Evolutionary conservation across 2,113 vertebrate genomes (phyloP).

Genomic region (rabbit (Oryctolagus cuniculus)): DNA sequence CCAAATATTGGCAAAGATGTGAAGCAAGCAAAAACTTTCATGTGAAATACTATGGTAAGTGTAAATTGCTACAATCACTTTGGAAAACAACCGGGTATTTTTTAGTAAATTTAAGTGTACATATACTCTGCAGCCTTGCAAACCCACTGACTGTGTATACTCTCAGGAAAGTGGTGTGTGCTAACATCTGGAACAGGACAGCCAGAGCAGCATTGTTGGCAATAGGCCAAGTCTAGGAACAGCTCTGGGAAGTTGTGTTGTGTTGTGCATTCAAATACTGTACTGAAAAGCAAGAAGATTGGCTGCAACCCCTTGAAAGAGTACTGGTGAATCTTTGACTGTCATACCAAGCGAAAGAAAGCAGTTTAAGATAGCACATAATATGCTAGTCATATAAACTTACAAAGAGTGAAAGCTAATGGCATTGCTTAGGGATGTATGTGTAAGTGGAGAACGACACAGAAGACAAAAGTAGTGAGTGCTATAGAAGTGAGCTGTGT

Average conservation of each 20-base stretch:
- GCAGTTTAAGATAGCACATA: constrained; percentile 5
- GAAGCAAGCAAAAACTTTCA: background rate
- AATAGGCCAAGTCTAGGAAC: background rate
- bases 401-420: background rate
- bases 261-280: background rate
- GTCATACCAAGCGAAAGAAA: background rate
- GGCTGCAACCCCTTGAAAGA: background rate
- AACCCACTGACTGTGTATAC: background rate
- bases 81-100: background rate
- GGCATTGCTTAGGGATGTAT: background rate
- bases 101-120: background rate
- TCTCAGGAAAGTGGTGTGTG: background rate
- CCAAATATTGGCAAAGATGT: background rate
- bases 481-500: background rate
- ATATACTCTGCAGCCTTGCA: background rate
- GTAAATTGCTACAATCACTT: background rate
- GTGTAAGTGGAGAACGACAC: background rate
- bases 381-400: background rate
- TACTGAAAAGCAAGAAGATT: background rate
- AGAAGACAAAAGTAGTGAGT: background rate
- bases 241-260: background rate
- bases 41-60: background rate
- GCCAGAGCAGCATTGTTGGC: background rate
- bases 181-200: background rate
- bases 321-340: background rate